phyloP scores from a whole-genome alignment of 2,113 vertebrate species.

The Gymnogyps californianus region DNA sequence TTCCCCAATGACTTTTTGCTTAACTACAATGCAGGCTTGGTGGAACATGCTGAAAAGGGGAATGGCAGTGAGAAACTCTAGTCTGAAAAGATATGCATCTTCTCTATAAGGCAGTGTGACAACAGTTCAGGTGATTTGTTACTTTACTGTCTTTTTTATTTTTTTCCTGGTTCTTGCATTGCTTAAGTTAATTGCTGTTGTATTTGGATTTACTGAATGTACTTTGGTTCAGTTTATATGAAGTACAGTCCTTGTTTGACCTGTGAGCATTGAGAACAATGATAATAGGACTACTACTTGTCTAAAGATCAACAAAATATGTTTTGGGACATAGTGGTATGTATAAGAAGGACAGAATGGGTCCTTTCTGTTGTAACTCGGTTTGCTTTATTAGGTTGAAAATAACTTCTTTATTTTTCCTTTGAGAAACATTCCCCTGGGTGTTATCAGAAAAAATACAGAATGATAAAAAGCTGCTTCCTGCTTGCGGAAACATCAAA shows the following conservation, averaged over 20 bases:
- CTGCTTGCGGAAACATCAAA: background rate
- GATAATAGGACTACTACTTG: background rate
- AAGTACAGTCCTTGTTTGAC: background rate
- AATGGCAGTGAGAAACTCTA: background rate
- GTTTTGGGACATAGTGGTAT: background rate
- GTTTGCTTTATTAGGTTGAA: conserved; percentile 4
- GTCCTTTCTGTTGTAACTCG: background rate
- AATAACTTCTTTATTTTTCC: conserved; percentile 1
- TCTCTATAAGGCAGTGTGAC: background rate
- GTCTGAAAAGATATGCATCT: background rate
- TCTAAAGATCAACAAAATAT: background rate
- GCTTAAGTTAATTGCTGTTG: background rate
- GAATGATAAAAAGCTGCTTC: background rate
- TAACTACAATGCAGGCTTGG: background rate
- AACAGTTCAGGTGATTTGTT: background rate
- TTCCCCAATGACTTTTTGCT: background rate
- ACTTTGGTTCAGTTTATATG: background rate
- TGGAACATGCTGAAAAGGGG: background rate
- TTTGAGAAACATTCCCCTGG: background rate
- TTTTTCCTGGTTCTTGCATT: background rate
- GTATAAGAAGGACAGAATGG: background rate
- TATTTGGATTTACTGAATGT: background rate
- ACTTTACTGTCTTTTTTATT: background rate
- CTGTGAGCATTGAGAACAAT: background rate
- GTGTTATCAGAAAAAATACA: conserved; percentile 17